Conservation (phyloP, 1,140 invertebrate species). For the Argopecten irradians region DNA sequence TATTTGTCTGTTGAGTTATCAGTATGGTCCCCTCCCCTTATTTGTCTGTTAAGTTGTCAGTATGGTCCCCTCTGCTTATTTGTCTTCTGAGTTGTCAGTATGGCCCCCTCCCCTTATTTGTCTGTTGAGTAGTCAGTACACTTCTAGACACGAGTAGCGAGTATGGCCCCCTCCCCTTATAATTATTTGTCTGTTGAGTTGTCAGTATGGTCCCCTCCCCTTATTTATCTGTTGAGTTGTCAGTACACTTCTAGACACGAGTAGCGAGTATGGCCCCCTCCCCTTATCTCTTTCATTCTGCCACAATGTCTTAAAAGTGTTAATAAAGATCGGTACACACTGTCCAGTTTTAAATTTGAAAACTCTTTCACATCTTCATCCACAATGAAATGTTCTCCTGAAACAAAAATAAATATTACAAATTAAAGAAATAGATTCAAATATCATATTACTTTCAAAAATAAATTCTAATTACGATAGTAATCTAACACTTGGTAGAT, state of each 20-base stretch:
- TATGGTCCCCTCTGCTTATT: too few species aligned
- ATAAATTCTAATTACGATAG: neutral
- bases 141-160: conserved; percentile 63
- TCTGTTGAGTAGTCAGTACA: too few species aligned
- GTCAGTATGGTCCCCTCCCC: too few species aligned
- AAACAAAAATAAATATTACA: conserved; percentile 49
- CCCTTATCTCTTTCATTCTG: conserved; percentile 68
- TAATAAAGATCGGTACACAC: conserved; percentile 57
- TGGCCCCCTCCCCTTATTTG: too few species aligned
- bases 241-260: conserved; percentile 58
- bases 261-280: conserved; percentile 64
- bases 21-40: too few species aligned
- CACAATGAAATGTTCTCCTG: conserved; percentile 71
- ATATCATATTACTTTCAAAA: too few species aligned
- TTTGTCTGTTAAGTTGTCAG: too few species aligned
- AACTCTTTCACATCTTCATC: conserved; percentile 70
- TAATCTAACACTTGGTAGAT: neutral
- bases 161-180: conserved; percentile 60
- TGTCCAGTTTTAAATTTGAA: conserved; percentile 65
- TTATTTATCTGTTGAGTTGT: too few species aligned
- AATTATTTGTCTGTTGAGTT: too few species aligned
- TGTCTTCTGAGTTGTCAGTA: too few species aligned
- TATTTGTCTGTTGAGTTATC: too few species aligned
- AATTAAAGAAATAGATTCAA: too few species aligned
- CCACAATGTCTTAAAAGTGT: conserved; percentile 72